Evolutionary conservation across 2,888 invertebrate species (phyloP).

Genomic region (Chrysopilus asiliformis): DNA sequence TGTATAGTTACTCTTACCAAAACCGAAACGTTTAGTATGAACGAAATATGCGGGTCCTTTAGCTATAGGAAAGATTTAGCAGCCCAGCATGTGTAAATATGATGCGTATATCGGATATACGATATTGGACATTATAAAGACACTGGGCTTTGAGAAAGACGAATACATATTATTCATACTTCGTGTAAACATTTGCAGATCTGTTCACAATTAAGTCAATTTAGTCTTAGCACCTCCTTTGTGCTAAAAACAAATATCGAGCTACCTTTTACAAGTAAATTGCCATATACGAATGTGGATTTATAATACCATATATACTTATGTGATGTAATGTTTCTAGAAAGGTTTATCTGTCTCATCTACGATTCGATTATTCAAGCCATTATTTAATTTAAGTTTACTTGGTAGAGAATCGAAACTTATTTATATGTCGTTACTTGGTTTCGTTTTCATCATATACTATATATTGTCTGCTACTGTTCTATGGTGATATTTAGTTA

Average conservation of each 20-base stretch:
- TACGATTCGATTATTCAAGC: constrained; percentile 10
- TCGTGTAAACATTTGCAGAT: constrained; percentile 16
- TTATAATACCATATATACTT: too few relatives aligned
- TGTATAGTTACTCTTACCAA: too few relatives aligned
- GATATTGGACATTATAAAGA: background rate
- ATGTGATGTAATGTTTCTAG: too few relatives aligned
- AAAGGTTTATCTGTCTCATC: constrained; percentile 7
- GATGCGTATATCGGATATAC: too few relatives aligned
- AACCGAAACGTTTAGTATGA: too few relatives aligned
- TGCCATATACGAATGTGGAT: too few relatives aligned
- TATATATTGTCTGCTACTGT: too few relatives aligned
- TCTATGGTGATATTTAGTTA: too few relatives aligned
- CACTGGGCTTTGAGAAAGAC: background rate
- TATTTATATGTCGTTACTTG: too few relatives aligned
- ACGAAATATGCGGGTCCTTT: too few relatives aligned
- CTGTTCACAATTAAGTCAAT: constrained; percentile 17
- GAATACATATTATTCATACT: constrained; percentile 5
- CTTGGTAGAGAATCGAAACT: too few relatives aligned
- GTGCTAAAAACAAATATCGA: constrained; percentile 6
- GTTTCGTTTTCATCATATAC: too few relatives aligned
- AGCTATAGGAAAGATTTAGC: background rate
- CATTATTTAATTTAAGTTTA: constrained; percentile 12
- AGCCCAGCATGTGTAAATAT: background rate
- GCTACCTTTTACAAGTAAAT: constrained; percentile 11
- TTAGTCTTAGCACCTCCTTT: constrained; percentile 15